Evolutionary conservation across 2,797 vertebrate species (phyloP).

Genomic region (Enteromius argenteus): DNA sequence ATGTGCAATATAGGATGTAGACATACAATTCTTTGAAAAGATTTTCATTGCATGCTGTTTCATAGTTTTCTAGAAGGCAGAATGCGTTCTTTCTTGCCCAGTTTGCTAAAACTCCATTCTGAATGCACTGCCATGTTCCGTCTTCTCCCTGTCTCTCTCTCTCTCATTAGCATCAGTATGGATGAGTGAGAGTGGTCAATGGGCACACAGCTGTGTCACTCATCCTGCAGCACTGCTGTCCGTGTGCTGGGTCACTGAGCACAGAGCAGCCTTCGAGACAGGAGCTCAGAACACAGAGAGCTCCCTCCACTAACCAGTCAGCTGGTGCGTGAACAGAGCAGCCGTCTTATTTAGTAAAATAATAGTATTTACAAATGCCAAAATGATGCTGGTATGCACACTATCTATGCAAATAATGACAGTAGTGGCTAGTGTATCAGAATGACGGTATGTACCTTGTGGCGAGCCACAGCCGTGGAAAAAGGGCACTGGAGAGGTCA

Average conservation of each 20-base stretch:
- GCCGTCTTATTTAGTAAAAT: conserved; percentile 48
- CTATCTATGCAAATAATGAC: conserved; percentile 8
- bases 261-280: conserved; percentile 76
- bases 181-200: conserved; percentile 11
- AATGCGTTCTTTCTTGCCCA: neutral
- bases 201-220: conserved; percentile 12
- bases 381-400: conserved; percentile 25
- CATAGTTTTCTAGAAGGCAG: neutral
- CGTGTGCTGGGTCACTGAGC: conserved; percentile 62
- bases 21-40: neutral
- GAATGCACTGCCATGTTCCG: neutral
- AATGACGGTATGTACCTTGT: conserved; percentile 80
- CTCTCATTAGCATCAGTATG: conserved; percentile 7
- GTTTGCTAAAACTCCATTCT: neutral
- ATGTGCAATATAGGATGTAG: neutral
- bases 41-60: neutral
- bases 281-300: conserved; percentile 68
- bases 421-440: neutral
- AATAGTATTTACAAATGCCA: neutral
- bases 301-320: conserved; percentile 36
- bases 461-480: conserved; percentile 89
- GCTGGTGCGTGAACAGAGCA: neutral
- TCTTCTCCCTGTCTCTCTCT: neutral
- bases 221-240: conserved; percentile 49
- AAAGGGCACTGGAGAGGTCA: conserved; percentile 78